These are phyloP conservation scores for Stigmatopora nigra DNA, from an alignment of 2,113 vertebrate species.

Conservation along the genomic window DNA sequence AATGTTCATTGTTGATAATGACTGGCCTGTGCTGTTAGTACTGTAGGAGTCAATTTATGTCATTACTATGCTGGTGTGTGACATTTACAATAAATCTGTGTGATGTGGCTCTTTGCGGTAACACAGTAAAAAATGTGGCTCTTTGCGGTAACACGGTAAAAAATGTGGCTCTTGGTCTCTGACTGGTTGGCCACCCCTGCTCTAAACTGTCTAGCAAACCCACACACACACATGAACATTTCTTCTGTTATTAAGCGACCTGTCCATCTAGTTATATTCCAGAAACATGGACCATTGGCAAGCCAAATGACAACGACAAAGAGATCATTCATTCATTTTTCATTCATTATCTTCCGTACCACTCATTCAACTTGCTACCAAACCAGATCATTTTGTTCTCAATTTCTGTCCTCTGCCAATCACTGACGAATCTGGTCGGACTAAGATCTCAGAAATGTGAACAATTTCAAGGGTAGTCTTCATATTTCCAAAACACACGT, in stretches of 20 bases:
- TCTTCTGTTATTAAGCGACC: slow-evolving; percentile 11
- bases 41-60: no score
- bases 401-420: slow-evolving; percentile 30
- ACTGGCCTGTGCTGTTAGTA: no score
- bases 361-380: not conserved
- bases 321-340: not conserved
- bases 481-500: slow-evolving; percentile 22
- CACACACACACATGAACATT: not conserved
- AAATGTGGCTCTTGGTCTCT: no score
- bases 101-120: no score
- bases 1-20: no score
- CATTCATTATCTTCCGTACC: not conserved
- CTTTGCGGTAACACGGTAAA: no score
- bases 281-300: slow-evolving; percentile 17
- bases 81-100: no score
- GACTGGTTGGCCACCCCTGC: no score
- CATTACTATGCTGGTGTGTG: no score
- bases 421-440: slow-evolving; percentile 18
- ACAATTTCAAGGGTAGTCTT: slow-evolving; percentile 18
- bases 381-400: slow-evolving; percentile 31
- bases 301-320: not conserved
- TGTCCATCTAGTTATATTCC: slow-evolving; percentile 20
- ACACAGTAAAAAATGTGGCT: no score
- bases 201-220: no score
- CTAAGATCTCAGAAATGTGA: slow-evolving; percentile 6